Conservation (phyloP, 2,113 vertebrate species). For the Hemiscyllium ocellatum region DNA sequence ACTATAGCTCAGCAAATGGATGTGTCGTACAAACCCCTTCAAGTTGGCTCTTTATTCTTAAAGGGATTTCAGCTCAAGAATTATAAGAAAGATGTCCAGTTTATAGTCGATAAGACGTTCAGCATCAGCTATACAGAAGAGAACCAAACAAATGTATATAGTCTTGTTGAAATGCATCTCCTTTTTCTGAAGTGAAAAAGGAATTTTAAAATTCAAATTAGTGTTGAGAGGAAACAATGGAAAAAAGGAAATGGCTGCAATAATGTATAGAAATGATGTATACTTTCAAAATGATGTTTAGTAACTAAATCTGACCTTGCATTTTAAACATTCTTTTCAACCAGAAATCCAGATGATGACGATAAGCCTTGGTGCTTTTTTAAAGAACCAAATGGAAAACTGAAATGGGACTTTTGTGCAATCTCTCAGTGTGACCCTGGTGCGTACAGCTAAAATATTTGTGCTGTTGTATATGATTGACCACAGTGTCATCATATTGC, state of each 20-base stretch:
- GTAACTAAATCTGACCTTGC: neutral
- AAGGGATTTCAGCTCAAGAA: neutral
- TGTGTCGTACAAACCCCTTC: neutral
- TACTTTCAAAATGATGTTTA: neutral
- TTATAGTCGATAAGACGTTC: neutral
- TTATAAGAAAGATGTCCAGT: neutral
- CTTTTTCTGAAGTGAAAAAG: neutral
- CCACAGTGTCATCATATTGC: neutral
- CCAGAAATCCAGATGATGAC: conserved; percentile 65
- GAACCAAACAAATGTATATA: neutral
- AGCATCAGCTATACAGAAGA: neutral
- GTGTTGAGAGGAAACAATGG: neutral
- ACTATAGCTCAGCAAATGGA: neutral
- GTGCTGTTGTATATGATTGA: neutral
- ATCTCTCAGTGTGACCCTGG: conserved; percentile 46
- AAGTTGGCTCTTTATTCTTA: neutral
- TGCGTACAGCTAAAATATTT: neutral
- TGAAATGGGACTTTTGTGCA: conserved; percentile 61
- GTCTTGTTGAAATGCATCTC: neutral
- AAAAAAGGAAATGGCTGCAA: neutral
- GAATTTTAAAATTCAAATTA: neutral
- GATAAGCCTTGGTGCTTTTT: conserved; percentile 65
- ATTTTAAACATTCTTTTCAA: conserved; percentile 15
- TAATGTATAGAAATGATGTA: neutral
- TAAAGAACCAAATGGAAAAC: conserved; percentile 43